phyloP scores from a whole-genome alignment of 1,140 invertebrate genomes.

The Homalodisca vitripennis region DNA sequence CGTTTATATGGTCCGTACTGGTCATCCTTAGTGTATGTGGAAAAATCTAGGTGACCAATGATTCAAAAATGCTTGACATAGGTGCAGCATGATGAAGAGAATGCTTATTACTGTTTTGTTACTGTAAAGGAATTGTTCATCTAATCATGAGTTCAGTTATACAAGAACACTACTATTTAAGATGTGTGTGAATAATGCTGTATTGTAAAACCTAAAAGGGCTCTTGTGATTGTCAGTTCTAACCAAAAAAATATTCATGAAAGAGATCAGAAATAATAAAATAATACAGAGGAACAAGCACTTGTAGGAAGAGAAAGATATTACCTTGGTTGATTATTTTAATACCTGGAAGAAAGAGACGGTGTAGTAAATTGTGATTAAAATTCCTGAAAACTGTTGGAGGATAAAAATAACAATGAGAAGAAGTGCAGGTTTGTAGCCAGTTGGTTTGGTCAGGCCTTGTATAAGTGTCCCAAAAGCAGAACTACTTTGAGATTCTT shows the following conservation, averaged over 20 bases:
- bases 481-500: background rate
- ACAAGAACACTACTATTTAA: too few species aligned
- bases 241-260: background rate
- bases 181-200: too few species aligned
- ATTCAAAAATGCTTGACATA: too few species aligned
- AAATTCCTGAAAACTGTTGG: conserved; percentile 63
- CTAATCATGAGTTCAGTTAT: too few species aligned
- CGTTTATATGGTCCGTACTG: too few species aligned
- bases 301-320: background rate
- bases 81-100: too few species aligned
- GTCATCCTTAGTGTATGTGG: too few species aligned
- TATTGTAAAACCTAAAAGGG: background rate
- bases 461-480: conserved; percentile 22
- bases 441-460: conserved; percentile 52
- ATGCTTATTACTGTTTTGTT: too few species aligned
- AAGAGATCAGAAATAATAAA: background rate
- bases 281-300: background rate
- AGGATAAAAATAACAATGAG: conserved; percentile 58
- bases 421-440: conserved; percentile 59
- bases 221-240: background rate
- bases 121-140: too few species aligned
- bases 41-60: too few species aligned
- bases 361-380: conserved; percentile 68
- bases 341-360: conserved; percentile 60
- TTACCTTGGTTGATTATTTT: too few species aligned